These are phyloP conservation scores for Dryobotodes eremita DNA, from an alignment of 2,888 invertebrate genomes.

Conservation along the genomic window DNA sequence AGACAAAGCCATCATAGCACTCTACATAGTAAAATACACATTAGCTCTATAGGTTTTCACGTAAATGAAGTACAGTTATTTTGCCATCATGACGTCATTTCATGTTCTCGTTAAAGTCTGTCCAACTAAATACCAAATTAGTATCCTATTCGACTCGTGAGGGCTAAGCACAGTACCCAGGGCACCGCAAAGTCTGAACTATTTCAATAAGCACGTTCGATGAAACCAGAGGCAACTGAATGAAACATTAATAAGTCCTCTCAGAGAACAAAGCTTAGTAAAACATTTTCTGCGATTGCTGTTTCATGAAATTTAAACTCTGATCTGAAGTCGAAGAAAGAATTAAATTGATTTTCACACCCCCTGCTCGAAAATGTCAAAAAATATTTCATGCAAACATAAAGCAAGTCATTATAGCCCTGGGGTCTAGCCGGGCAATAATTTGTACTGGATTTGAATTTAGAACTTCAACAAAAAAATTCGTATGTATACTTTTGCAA, in stretches of 20 bases:
- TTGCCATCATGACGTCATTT: not conserved
- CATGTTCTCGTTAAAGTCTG: not conserved
- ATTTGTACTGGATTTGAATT: too few relatives aligned
- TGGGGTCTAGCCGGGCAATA: too few relatives aligned
- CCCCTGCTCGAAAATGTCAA: too few relatives aligned
- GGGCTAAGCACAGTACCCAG: not conserved
- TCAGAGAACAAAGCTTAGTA: not conserved
- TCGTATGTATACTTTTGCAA: too few relatives aligned
- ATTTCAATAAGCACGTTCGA: conserved; percentile 17
- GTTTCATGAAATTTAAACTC: not conserved
- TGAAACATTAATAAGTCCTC: not conserved
- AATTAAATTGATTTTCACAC: not conserved
- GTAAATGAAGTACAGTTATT: not conserved
- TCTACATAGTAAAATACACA: not conserved
- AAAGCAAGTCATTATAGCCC: too few relatives aligned
- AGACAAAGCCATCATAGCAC: not conserved
- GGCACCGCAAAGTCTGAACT: not conserved
- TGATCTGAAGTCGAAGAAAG: not conserved
- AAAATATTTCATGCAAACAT: too few relatives aligned
- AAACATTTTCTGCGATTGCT: not conserved
- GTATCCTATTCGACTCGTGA: too few relatives aligned
- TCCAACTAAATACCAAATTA: not conserved
- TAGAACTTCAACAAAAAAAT: too few relatives aligned
- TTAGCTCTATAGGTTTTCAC: too few relatives aligned
- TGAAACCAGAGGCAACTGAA: conserved; percentile 4